Base-by-base conservation (phyloP, 2,113 vertebrate species). In the Spermophilus dauricus region DNA sequence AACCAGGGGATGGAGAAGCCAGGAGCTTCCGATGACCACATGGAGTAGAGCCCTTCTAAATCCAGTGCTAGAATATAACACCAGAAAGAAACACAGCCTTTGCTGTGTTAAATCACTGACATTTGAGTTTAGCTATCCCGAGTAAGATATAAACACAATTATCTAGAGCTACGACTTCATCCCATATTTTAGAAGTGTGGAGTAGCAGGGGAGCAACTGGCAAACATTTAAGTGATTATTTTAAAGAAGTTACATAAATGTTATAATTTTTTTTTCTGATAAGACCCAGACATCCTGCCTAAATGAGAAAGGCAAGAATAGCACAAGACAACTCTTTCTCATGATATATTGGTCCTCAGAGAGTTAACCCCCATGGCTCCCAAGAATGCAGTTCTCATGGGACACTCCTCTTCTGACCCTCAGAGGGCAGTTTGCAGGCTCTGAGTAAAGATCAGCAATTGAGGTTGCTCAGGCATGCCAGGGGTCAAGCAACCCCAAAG, bases 251-350 rank as follows among this genome's bases (percentile, higher is more conserved):
- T 51, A 81, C 1, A 63, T 45, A 91, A 93, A 91, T 65, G 45
- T 56, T 76, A 81, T 39, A 45, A 72, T 82, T 93, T 72, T 81
- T 72, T 81, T 75, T 51, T 81, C 51, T 58, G 65, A 77, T 42
- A 73, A 91, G 58, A 24, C 17, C 51, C 72, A 70, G 56, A 80
- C 37, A 91, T 84, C 67, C 73, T 85, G 76, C 81, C 80, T 42
- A 78, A 87, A 94, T 39, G 34, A 85, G 61, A 77, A 84, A 45
- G 28, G 63, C 69, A 87, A 93, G 72, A 97, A 89, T 53, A 93
- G 32, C 89, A 26, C 48, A 89, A n/a, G 73, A n/a, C 94, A 85
- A 69, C 2, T 28, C 53, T 72, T 95, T 95, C 89, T 95, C 93
- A 63, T 61, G 63, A 39, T 39, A 89, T 53, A 48, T 3, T 67